Percentiles rank a stretch among this genome's conserved stretches.
Evolutionary conservation across 2,113 vertebrate species (phyloP).

Genomic region (Hippocampus abdominalis): DNA sequence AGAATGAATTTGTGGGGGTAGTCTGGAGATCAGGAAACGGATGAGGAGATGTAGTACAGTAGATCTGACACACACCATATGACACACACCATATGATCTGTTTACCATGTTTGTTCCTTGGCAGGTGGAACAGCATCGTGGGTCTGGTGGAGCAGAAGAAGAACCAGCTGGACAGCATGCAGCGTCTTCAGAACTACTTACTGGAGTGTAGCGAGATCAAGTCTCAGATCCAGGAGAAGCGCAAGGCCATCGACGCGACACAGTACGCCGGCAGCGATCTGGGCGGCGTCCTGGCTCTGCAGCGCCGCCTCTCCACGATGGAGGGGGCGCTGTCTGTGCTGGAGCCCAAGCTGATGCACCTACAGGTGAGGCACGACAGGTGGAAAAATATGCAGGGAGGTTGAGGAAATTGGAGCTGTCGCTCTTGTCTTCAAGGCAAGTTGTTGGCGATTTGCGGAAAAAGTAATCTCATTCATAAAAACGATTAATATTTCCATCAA

Average conservation of each 20-base stretch:
- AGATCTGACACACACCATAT: background rate
- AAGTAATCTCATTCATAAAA: too few relatives aligned
- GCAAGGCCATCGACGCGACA: slow-evolving; percentile 82
- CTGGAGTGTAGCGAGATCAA: slow-evolving; percentile 88
- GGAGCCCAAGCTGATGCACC: slow-evolving; percentile 83
- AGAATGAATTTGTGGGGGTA: too few relatives aligned
- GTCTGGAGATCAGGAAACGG: background rate
- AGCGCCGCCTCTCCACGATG: slow-evolving; percentile 85
- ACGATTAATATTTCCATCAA: too few relatives aligned
- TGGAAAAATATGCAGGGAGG: background rate
- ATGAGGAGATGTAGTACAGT: background rate
- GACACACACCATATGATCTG: background rate
- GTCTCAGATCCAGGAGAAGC: slow-evolving; percentile 85
- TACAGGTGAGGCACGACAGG: slow-evolving; percentile 69
- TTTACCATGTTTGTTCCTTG: background rate
- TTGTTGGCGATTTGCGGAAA: too few relatives aligned
- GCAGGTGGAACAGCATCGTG: slow-evolving; percentile 94
- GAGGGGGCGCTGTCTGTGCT: slow-evolving; percentile 85
- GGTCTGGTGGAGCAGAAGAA: slow-evolving; percentile 90
- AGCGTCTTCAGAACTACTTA: slow-evolving; percentile 90
- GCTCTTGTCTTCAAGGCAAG: too few relatives aligned
- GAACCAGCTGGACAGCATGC: slow-evolving; percentile 76
- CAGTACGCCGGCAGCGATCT: slow-evolving; percentile 79
- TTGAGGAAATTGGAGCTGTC: background rate
- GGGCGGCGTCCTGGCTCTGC: slow-evolving; percentile 80